Evolutionary conservation across 2,888 invertebrate species (phyloP).

Genomic region (Philonicus albiceps): DNA sequence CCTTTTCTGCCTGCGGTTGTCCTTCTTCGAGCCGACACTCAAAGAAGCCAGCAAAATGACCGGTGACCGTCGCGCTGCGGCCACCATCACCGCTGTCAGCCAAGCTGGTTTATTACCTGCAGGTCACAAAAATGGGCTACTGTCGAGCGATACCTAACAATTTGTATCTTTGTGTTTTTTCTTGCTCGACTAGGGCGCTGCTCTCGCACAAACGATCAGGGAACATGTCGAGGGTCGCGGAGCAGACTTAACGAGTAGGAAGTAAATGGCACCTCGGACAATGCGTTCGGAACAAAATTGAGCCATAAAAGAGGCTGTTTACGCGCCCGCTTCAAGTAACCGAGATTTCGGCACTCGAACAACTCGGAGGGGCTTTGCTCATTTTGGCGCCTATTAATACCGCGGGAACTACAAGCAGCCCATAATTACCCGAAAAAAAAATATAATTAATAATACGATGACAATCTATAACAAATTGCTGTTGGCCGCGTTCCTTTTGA

Average conservation of each 20-base stretch:
- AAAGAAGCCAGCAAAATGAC: background rate
- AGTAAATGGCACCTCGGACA: background rate
- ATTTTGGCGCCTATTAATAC: slow-evolving; percentile 9
- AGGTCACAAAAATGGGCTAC: slow-evolving; percentile 32
- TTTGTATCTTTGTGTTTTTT: background rate
- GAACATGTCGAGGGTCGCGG: background rate
- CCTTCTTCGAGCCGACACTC: background rate
- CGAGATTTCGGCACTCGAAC: background rate
- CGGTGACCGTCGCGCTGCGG: background rate
- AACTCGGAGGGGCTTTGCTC: background rate
- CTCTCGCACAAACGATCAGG: background rate
- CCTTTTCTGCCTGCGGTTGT: background rate
- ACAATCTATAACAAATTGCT: slow-evolving; percentile 50
- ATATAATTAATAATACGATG: slow-evolving; percentile 49
- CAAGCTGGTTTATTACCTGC: background rate
- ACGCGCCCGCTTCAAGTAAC: background rate
- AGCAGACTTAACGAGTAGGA: background rate
- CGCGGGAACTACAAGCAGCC: background rate
- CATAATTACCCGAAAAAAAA: slow-evolving; percentile 41
- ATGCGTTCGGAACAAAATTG: background rate
- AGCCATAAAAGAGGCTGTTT: slow-evolving; percentile 7
- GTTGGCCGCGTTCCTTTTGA: slow-evolving; percentile 21
- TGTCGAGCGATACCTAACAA: background rate
- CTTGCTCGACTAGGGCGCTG: background rate
- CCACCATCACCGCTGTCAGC: slow-evolving; percentile 14